Conservation (phyloP, 2,797 vertebrate species). For the Loriculus beryllinus region DNA sequence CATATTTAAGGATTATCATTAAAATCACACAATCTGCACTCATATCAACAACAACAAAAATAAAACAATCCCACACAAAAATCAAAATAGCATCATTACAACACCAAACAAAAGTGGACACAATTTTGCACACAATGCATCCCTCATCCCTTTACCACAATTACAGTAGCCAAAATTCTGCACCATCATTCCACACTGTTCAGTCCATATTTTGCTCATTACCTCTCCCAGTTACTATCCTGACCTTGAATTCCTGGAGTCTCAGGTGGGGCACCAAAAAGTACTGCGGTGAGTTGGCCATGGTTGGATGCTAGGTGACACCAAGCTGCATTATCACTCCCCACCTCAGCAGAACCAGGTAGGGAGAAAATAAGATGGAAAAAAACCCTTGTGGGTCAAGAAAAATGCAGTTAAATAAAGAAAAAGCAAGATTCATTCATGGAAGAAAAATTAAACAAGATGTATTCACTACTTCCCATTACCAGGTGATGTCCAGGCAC, state of each 20-base stretch:
- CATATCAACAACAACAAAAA: not conserved
- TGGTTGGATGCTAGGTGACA: not conserved
- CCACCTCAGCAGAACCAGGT: not conserved
- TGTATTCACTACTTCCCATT: not conserved
- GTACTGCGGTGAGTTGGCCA: not conserved
- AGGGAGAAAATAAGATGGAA: not conserved
- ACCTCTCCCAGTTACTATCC: not conserved
- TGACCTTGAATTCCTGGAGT: not conserved
- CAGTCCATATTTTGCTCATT: not conserved
- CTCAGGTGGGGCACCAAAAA: not conserved
- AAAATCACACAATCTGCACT: not conserved
- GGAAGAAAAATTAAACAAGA: not conserved
- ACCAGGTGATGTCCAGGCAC: not conserved
- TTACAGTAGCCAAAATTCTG: not conserved
- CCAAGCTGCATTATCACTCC: not conserved
- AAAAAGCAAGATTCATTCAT: not conserved
- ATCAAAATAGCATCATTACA: not conserved
- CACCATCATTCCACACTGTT: not conserved
- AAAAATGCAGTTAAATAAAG: not conserved
- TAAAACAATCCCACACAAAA: not conserved
- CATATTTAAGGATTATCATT: not conserved
- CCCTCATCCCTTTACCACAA: not conserved
- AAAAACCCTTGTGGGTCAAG: rapidly evolving
- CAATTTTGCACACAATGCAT: not conserved
- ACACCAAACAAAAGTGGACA: not conserved